Base-by-base conservation (phyloP, 53 echinoderm and acorn worm genomes). In the Mesocentrotus franciscanus region DNA sequence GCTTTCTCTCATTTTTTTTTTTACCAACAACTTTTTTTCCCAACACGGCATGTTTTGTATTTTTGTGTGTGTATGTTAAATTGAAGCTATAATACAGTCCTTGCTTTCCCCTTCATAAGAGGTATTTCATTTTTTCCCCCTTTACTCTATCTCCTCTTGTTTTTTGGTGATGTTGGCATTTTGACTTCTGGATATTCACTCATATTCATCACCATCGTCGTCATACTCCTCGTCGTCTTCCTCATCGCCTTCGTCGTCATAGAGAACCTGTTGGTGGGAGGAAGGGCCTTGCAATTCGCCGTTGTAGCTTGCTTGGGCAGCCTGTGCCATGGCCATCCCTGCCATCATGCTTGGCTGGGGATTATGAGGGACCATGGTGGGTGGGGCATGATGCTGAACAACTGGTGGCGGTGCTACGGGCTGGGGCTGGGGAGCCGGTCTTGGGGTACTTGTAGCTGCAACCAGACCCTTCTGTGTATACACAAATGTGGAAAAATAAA, bases 291-390 rank as follows among this genome's bases (percentile, higher is more conserved):
- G 95, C 49, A 94, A 11, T n/a, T 94, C 95, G 56, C 95, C 95
- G 56, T 94, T 94, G 71, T 94, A 94, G 85, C 85, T 85, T 7
- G 95, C 85, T 5, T 78, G 78, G 13, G 85, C 85, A 26, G 95
- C 95, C 71, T 94, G 95, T 16, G 95, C 95, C 95, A 94, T 94
- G 87, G 85, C 95, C 95, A 94, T 94, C 39, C 95, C 95, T 70
- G 95, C 71, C 95, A 94, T 94, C 95, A 94, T 94, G 70, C 68
- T 27, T 85, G 95, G 95, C 71, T 94, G 95, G 70, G 95, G 95
- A 61, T 94, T 92, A 76, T 95, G 93, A 56, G 96, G 74, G 93
- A 95, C 93, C 90, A 91, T 91, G 34, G 95, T 90, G 33, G 95
- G 91, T 93, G 74, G 72, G n/a, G 89, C 92, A 60, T 76, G 96